Conservation (phyloP, 2,113 vertebrate species). For the Lutjanus erythropterus region DNA sequence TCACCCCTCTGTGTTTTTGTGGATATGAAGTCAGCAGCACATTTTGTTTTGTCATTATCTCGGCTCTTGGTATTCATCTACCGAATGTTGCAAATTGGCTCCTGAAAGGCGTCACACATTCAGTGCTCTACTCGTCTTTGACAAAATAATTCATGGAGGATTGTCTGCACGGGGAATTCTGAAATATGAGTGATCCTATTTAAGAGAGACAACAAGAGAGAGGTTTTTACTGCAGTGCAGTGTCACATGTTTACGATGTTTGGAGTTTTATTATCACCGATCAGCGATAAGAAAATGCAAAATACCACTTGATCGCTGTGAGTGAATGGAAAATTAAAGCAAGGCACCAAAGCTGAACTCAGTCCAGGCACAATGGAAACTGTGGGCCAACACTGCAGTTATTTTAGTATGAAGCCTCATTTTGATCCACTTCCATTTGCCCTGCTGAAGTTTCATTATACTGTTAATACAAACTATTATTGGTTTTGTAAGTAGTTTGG, state of each 20-base stretch:
- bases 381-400: no score
- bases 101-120: conserved; percentile 79
- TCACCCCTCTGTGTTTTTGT: conserved; percentile 78
- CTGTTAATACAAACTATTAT: no score
- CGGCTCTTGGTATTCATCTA: conserved; percentile 73
- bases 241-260: conserved; percentile 60
- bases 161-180: conserved; percentile 66
- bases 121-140: conserved; percentile 72
- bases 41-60: conserved; percentile 85
- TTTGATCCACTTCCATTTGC: no score
- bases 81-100: conserved; percentile 81
- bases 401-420: no score
- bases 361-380: no score
- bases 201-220: conserved; percentile 62
- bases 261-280: conserved; percentile 56
- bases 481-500: no score
- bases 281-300: conserved; percentile 58
- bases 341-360: conserved; percentile 28
- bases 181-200: conserved; percentile 70
- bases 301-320: conserved; percentile 55
- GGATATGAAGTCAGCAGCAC: conserved; percentile 81
- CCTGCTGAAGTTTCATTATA: no score
- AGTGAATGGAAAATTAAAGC: conserved; percentile 54
- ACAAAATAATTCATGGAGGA: conserved; percentile 78
- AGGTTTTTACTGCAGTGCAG: conserved; percentile 54